Percentiles rank a stretch among this genome's conserved stretches.
These are phyloP conservation scores for Siniperca scherzeri DNA, from an alignment of 2,797 vertebrate genomes.

Conservation along the genomic window DNA sequence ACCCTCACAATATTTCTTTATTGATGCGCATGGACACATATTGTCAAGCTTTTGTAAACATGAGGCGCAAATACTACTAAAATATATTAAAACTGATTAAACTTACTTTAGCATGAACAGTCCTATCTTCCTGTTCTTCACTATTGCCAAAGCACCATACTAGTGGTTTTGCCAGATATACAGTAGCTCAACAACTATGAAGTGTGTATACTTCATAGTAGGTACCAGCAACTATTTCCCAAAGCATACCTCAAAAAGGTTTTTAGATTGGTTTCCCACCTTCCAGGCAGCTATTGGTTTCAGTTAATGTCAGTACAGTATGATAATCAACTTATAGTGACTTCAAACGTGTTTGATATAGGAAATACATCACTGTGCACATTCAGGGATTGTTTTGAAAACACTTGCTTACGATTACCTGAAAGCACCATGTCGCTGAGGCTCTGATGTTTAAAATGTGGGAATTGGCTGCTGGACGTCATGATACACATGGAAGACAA, in stretches of 20 bases:
- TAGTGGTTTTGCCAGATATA: conserved; percentile 40
- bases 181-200: neutral
- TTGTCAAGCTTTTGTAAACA: conserved; percentile 51
- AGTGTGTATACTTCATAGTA: neutral
- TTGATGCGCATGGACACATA: conserved; percentile 54
- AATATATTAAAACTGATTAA: conserved; percentile 37
- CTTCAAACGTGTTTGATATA: conserved; percentile 40
- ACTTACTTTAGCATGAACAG: conserved; percentile 46
- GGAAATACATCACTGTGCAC: conserved; percentile 18
- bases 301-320: neutral
- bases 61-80: conserved; percentile 32
- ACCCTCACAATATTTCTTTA: conserved; percentile 36
- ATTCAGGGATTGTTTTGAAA: conserved; percentile 10
- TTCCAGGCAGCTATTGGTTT: neutral
- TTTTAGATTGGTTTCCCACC: conserved; percentile 22
- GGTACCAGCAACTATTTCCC: conserved; percentile 2
- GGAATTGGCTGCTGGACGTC: conserved; percentile 6
- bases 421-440: neutral
- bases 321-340: conserved; percentile 15
- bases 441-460: conserved; percentile 9
- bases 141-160: conserved; percentile 33
- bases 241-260: conserved; percentile 25
- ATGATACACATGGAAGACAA: neutral
- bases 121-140: conserved; percentile 21
- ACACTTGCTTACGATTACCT: neutral